These are phyloP conservation scores for Shinisaurus crocodilurus DNA, from an alignment of 2,113 vertebrate species.

Conservation along the genomic window DNA sequence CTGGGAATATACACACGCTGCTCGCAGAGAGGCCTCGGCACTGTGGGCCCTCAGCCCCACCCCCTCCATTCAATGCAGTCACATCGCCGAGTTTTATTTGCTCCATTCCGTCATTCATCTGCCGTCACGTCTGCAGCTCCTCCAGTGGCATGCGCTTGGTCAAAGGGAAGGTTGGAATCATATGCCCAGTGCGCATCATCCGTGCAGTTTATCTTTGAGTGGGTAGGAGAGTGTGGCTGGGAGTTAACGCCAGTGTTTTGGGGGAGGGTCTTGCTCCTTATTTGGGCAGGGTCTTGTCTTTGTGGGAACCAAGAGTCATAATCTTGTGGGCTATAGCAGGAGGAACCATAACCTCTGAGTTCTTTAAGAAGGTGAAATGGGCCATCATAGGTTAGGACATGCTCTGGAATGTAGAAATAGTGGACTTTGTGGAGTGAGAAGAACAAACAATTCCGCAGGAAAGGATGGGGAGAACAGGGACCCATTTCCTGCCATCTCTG, in stretches of 20 bases:
- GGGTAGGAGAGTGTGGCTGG: neutral
- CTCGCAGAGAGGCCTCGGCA: neutral
- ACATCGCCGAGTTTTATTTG: conserved; percentile 28
- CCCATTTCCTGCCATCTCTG: neutral
- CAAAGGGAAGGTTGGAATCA: neutral
- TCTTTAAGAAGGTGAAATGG: neutral
- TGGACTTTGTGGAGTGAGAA: neutral
- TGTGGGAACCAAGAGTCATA: neutral
- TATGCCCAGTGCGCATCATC: neutral
- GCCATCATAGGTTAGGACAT: neutral
- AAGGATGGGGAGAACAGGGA: neutral
- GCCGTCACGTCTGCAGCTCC: neutral
- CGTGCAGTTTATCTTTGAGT: neutral
- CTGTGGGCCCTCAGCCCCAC: too few species aligned
- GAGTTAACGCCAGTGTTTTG: neutral
- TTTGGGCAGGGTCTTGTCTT: neutral
- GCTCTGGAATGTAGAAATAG: neutral
- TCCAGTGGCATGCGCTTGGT: neutral
- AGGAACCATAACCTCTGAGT: neutral
- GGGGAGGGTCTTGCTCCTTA: neutral
- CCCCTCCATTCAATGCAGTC: neutral
- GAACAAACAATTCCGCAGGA: neutral
- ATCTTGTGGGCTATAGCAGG: neutral
- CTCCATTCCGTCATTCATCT: conserved; percentile 28
- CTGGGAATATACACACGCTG: neutral